Conservation (phyloP, 2,888 invertebrate species). For the Limenitis camilla region DNA sequence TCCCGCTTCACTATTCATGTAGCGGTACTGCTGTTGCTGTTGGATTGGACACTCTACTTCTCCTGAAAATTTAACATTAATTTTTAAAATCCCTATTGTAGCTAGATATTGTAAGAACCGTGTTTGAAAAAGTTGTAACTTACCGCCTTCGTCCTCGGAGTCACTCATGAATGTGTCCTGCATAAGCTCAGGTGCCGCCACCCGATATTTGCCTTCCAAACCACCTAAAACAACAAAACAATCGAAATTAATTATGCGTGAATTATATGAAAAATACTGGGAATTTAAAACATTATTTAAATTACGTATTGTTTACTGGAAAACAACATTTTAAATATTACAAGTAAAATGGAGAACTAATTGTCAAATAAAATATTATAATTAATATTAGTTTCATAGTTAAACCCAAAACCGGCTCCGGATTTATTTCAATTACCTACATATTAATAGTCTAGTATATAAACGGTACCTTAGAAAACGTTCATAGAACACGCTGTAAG, state of each 20-base stretch:
- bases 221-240: conserved; percentile 65
- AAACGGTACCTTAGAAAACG: conserved; percentile 8
- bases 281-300: too few species aligned
- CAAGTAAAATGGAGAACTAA: too few species aligned
- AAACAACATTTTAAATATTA: too few species aligned
- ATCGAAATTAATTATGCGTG: not conserved
- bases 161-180: conserved; percentile 99
- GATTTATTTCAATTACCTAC: not conserved
- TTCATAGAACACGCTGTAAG: conserved; percentile 26
- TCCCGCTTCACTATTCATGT: conserved; percentile 72
- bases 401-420: not conserved
- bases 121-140: conserved; percentile 2
- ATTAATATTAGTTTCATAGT: too few species aligned
- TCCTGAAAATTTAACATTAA: conserved; percentile 38
- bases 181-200: conserved; percentile 98
- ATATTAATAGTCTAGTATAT: not conserved
- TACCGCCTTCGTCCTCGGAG: conserved; percentile 98
- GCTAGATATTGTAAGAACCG: too few species aligned
- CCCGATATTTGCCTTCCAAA: conserved; percentile 95
- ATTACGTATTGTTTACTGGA: too few species aligned
- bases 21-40: conserved; percentile 71
- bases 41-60: conserved; percentile 73
- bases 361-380: too few species aligned
- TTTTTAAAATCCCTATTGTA: too few species aligned
- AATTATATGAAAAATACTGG: not conserved